Evolutionary conservation across 2,888 invertebrate species (phyloP), one percentile per base, ranked within the genome.

Genomic region (Cylloceria caligata): DNA sequence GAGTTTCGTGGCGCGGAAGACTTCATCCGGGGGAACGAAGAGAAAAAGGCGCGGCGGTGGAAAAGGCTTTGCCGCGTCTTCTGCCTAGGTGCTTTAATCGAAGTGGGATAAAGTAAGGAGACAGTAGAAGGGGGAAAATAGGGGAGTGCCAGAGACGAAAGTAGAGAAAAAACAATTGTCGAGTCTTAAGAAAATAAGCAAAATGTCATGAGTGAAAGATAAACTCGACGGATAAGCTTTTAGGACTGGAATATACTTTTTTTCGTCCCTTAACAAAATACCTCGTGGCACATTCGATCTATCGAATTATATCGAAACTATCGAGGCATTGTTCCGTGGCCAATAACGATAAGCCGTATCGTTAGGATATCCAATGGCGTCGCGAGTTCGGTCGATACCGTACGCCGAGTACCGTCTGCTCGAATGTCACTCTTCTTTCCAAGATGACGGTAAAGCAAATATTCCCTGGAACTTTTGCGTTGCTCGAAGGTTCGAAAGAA

Each of bases 81-180:
- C 57, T 55, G 68, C 77, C 83, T 84, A 85, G 83, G 87, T 84
- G 87, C 67, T 84, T 87, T 88, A 88, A 88, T 87, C 88, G 87
- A 80, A 83, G 84, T 49, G 52, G 77, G 73, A 77, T 72, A 47
- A 72, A 80, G 80, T 60, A 64, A 71, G 60, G 71, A 71, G 81
- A 34, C 71, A 75, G 39, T 27, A 52, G 45, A 30, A 67, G 34
- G 30, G 27, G 45, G 30, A 42, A 45, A 13, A 34, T 52, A 69
- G 30, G 45, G 49, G 60, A 45, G 57, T 45, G 55, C 16, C 62
- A 3, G 52, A 52, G 45, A 39, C 24, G 19, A 45, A 39, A 67
- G 19, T 34, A 30, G 55, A 52, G 13, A 57, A 72, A 45, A 76
- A 77, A 62, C 47, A 13, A 52, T n/a, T n/a, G 47, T 5, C 3